A percentile compares a stretch with the other conserved stretches of the same genome.
Evolutionary conservation across 2,888 invertebrate species (phyloP).

Genomic region (Scaptomyza parva): DNA sequence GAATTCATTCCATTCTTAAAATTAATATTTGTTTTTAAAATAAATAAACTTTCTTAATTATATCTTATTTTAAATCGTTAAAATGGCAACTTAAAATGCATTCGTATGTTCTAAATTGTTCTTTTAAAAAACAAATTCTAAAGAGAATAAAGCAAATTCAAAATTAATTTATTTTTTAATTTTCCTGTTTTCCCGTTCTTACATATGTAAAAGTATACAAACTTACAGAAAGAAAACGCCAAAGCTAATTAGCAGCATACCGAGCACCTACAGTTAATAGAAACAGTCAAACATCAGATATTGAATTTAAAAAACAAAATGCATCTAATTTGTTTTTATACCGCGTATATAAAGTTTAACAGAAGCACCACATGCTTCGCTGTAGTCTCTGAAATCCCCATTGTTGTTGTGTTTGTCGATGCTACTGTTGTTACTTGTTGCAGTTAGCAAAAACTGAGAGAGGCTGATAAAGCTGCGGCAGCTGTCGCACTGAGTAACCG

Average conservation of each 20-base stretch:
- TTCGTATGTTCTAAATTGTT: too few species aligned
- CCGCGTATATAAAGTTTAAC: constrained; percentile 79
- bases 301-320: not conserved
- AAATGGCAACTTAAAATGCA: too few species aligned
- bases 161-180: not conserved
- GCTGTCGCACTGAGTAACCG: constrained; percentile 21
- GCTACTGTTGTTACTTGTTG: constrained; percentile 3
- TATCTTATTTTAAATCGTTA: too few species aligned
- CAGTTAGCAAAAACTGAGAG: constrained; percentile 34
- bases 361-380: constrained; percentile 79
- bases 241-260: constrained; percentile 74
- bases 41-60: too few species aligned
- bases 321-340: constrained; percentile 53
- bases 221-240: constrained; percentile 80
- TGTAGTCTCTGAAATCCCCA: constrained; percentile 76
- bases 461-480: constrained; percentile 20
- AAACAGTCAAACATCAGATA: constrained; percentile 12
- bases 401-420: constrained; percentile 32
- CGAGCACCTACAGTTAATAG: constrained; percentile 68
- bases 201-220: not conserved
- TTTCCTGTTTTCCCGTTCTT: not conserved
- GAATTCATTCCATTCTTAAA: too few species aligned
- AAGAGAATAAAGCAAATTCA: too few species aligned
- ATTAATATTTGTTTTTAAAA: too few species aligned
- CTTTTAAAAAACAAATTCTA: too few species aligned